phyloP scores from a whole-genome alignment of 2,888 invertebrate genomes.

The Clivina fossor region DNA sequence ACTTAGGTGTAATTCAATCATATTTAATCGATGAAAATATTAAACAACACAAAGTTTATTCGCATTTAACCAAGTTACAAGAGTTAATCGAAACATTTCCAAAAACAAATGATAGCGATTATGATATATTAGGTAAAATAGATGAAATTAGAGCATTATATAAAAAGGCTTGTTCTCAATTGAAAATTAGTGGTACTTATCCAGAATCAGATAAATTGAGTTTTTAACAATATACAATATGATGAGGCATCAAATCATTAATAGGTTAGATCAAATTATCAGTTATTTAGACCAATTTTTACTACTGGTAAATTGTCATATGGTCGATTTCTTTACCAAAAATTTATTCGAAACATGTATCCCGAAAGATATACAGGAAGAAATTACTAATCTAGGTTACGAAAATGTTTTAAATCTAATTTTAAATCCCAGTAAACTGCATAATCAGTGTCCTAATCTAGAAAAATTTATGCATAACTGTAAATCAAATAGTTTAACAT shows the following conservation, averaged over 20 bases:
- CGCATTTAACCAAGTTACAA: constrained; percentile 60
- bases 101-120: constrained; percentile 61
- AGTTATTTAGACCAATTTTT: constrained; percentile 62
- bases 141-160: constrained; percentile 68
- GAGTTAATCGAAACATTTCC: constrained; percentile 67
- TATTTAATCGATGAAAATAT: constrained; percentile 51
- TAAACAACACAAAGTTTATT: constrained; percentile 57
- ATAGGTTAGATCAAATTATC: constrained; percentile 57
- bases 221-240: constrained; percentile 37
- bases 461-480: constrained; percentile 44
- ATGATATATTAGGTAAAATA: constrained; percentile 64
- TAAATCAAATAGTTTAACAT: constrained; percentile 44
- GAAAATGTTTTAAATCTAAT: constrained; percentile 56
- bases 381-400: constrained; percentile 54
- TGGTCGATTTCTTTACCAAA: constrained; percentile 72
- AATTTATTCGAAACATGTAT: constrained; percentile 65
- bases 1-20: constrained; percentile 62
- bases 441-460: constrained; percentile 38
- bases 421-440: constrained; percentile 52
- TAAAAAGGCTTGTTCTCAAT: constrained; percentile 67
- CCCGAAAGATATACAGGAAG: constrained; percentile 57
- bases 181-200: constrained; percentile 61
- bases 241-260: constrained; percentile 45
- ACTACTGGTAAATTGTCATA: constrained; percentile 72
- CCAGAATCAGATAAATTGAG: constrained; percentile 52